Evolutionary conservation across 2,113 vertebrate genomes (phyloP).

Genomic region (mouse (Mus musculus)): DNA sequence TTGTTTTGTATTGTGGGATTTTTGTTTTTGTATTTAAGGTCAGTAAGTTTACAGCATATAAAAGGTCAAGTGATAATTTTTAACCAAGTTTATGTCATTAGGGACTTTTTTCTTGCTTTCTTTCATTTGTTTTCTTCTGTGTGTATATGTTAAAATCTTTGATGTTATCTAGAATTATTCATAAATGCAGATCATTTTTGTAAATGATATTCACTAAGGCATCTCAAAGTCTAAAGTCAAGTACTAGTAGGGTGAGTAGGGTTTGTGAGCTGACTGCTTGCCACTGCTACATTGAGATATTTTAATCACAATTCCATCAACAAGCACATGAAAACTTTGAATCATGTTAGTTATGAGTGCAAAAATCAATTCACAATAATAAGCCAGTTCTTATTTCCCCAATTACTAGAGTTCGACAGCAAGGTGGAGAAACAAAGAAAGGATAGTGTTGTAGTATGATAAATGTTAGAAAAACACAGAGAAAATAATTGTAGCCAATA

Average conservation of each 20-base stretch:
- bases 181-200: not conserved
- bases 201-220: conserved; percentile 3
- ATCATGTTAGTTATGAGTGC: not conserved
- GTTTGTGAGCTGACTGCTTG: not conserved
- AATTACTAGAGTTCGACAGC: conserved; percentile 32
- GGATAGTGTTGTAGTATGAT: not conserved
- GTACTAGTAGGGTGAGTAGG: not conserved
- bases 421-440: not conserved
- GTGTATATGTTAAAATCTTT: not conserved
- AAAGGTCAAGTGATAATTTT: not conserved
- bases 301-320: conserved; percentile 52
- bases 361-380: not conserved
- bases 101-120: not conserved
- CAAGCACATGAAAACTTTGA: not conserved
- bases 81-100: conserved; percentile 12
- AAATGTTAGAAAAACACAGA: conserved; percentile 37
- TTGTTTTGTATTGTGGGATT: not conserved
- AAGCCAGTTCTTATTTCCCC: not conserved
- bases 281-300: not conserved
- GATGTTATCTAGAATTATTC: conserved; percentile 1
- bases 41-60: conserved; percentile 13
- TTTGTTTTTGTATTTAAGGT: not conserved
- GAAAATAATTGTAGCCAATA: not conserved
- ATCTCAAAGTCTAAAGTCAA: conserved; percentile 11
- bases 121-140: conserved; percentile 14